Percentiles rank a stretch among this genome's conserved stretches.
phyloP scores from a whole-genome alignment of 2,888 invertebrate species.

The Drosophila seclusa region DNA sequence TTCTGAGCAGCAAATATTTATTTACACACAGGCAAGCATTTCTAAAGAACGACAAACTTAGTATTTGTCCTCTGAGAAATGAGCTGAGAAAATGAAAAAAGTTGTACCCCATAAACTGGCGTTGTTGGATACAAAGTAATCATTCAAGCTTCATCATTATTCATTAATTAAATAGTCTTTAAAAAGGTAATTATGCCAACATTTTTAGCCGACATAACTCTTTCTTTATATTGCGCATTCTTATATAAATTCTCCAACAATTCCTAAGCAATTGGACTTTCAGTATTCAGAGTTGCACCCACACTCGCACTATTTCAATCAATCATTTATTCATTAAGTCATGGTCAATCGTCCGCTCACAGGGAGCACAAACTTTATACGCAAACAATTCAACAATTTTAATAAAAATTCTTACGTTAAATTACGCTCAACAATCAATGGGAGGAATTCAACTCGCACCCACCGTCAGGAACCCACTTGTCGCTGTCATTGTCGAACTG shows the following conservation, averaged over 20 bases:
- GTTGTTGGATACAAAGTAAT: neutral
- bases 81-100: slow-evolving; percentile 34
- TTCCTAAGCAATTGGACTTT: slow-evolving; percentile 8
- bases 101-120: slow-evolving; percentile 1
- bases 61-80: slow-evolving; percentile 17
- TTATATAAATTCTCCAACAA: slow-evolving; percentile 23
- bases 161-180: slow-evolving; percentile 30
- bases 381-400: slow-evolving; percentile 70
- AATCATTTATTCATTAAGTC: slow-evolving; percentile 63
- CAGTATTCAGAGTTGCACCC: neutral
- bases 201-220: slow-evolving; percentile 28
- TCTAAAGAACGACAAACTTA: slow-evolving; percentile 17
- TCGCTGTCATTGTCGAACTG: slow-evolving; percentile 69
- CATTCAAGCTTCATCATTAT: neutral
- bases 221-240: slow-evolving; percentile 28
- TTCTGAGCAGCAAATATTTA: slow-evolving; percentile 36
- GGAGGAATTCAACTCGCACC: slow-evolving; percentile 1
- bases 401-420: slow-evolving; percentile 76
- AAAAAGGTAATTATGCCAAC: slow-evolving; percentile 14
- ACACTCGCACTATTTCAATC: slow-evolving; percentile 44
- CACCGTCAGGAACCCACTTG: slow-evolving; percentile 13
- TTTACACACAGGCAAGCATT: slow-evolving; percentile 24
- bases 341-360: slow-evolving; percentile 35
- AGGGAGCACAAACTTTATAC: slow-evolving; percentile 50
- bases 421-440: slow-evolving; percentile 63